Conservation (phyloP, 2,888 invertebrate species). For the Torymus tubicola region DNA sequence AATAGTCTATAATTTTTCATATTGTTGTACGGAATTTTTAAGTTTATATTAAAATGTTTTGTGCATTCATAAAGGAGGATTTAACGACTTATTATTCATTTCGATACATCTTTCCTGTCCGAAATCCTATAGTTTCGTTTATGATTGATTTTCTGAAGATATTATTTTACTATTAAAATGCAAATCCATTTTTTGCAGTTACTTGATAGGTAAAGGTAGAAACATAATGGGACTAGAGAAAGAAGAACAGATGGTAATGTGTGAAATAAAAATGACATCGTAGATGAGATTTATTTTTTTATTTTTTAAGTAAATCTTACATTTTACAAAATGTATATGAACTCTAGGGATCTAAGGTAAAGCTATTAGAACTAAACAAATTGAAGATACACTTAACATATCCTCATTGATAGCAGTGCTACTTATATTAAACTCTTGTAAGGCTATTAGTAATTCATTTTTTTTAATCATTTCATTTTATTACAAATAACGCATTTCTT, state of each 20-base stretch:
- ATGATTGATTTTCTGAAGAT: too few relatives aligned
- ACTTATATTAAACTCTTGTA: neutral
- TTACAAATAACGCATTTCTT: neutral
- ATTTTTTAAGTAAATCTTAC: conserved; percentile 43
- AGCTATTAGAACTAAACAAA: conserved; percentile 27
- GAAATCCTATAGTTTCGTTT: neutral
- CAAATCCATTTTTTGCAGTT: too few relatives aligned
- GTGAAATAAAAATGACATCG: neutral
- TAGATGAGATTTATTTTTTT: conserved; percentile 31
- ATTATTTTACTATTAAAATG: too few relatives aligned
- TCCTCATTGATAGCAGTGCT: conserved; percentile 32
- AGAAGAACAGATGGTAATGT: too few relatives aligned
- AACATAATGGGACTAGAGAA: too few relatives aligned
- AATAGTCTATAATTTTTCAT: conserved; percentile 91
- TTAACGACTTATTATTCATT: conserved; percentile 27
- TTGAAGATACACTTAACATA: neutral
- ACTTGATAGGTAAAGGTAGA: too few relatives aligned
- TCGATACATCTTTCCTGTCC: conserved; percentile 4
- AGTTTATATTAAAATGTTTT: conserved; percentile 92
- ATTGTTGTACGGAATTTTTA: conserved; percentile 90
- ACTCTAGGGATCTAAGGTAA: conserved; percentile 37
- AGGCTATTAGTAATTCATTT: too few relatives aligned
- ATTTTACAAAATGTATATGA: conserved; percentile 46
- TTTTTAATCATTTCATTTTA: neutral
- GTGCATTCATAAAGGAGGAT: conserved; percentile 81